Evolutionary conservation across 1,140 invertebrate genomes (phyloP), one percentile per base, ranked within the genome.

Genomic region (Lepidostoma basale): DNA sequence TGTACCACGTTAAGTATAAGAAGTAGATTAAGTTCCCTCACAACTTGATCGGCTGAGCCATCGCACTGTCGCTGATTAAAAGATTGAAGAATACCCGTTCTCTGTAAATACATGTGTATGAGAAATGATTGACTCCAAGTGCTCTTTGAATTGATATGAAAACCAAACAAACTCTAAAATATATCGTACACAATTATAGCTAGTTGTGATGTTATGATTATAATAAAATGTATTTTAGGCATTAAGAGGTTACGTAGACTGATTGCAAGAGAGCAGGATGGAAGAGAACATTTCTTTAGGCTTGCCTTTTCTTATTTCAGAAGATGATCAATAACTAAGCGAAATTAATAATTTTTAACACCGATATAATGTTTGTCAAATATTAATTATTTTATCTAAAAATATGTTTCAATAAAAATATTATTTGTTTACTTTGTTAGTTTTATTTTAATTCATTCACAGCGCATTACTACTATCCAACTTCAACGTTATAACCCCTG

Each of bases 81-180:
- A 33, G 2, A 22, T 65, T 65, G 16, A 3, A 33, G 54, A 40
- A 40, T 36, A 40, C n/a, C 14, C 60, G 40, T 36, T 47, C 30
- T 58, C 36, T 59, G 64, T 67, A 67, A 59, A 66, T 66, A 67
- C 25, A 59, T 45, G 30, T 56, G 64, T 59, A 60, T 59, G 64
- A 67, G 64, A 59, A 49, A 66, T 58, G 54, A 22, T 30, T 67
- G 64, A 47, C 39, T 59, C 64, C 64, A 59, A 67, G 64, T 67
- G 64, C 64, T 66, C 64, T 67, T 59, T 59, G 28, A 67, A 30
- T 42, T 67, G 52, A 67, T 22, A 59, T 28, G 9, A 67, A 47
- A 33, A 28, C 45, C 59, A 52, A 59, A 54, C 45, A 26, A 39
- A 66, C 45, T 64, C 9, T 64, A 64, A 62, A 26, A 42, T 62